Conservation (phyloP, 2,113 vertebrate species). For the Notechis scutatus region DNA sequence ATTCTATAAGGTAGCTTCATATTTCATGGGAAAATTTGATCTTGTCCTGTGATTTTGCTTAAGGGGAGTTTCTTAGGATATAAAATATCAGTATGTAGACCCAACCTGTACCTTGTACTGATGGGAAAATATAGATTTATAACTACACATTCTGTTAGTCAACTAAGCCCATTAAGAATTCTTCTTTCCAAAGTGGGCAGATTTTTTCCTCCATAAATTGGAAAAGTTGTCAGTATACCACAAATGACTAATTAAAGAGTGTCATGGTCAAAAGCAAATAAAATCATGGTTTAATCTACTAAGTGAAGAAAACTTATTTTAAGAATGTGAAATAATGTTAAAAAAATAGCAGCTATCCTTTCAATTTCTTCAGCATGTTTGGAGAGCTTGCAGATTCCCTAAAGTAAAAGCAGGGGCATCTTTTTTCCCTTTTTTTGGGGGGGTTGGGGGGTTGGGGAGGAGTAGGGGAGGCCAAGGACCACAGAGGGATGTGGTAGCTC, state of each 20-base stretch:
- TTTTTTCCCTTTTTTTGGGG: not conserved
- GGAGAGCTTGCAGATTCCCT: not conserved
- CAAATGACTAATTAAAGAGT: not conserved
- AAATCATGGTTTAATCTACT: not conserved
- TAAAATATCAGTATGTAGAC: not conserved
- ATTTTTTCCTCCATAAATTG: not conserved
- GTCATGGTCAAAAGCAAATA: not conserved
- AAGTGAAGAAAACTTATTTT: not conserved
- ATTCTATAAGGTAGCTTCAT: not conserved
- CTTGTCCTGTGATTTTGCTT: not conserved
- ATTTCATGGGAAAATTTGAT: not conserved
- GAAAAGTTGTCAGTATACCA: not conserved
- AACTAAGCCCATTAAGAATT: not conserved
- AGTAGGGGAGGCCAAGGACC: not conserved
- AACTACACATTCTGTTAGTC: not conserved
- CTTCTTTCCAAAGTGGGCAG: not conserved
- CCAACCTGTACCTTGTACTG: not conserved
- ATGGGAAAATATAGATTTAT: not conserved
- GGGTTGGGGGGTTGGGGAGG: not conserved
- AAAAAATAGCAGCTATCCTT: not conserved
- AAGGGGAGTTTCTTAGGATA: not conserved
- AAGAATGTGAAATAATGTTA: not conserved
- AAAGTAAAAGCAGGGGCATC: not conserved
- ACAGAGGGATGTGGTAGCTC: not conserved
- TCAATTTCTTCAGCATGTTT: not conserved